Base-by-base conservation (phyloP, 2,888 invertebrate species). In the Marronus borbonicus region DNA sequence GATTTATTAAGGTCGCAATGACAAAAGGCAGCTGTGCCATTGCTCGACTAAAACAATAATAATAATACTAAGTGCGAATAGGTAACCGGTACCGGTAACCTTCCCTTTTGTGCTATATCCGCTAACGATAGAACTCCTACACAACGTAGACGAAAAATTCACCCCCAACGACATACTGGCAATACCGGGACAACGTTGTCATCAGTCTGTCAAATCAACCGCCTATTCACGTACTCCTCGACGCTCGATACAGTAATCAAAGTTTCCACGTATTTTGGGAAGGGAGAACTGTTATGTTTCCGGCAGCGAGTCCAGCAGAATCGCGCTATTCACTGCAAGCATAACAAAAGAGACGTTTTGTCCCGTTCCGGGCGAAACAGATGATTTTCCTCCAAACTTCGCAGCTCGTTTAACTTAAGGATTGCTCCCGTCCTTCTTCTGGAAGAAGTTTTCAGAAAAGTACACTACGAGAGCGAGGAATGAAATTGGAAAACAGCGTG, bases 321-420 rank as follows among this genome's bases (percentile, higher is more conserved):
- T 17, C 55, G n/a, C 55, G 12, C 12, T 12, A 12, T 44, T 44
- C 44, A 44, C 55, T 55, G 12, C n/a, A 55, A 17, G 55, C 55
- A 14, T 17, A n/a, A n/a, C n/a, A 20, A 55, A 20, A 55, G 55
- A 55, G 20, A 55, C 55, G 20, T 14, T n/a, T 17, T n/a, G 55
- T 55, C 55, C 55, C 17, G 8, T n/a, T n/a, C 7, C 55, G 20
- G 5, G 55, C 55, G 60, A 70, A 77, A 77, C 72, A 77, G 77
- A 77, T 72, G 77, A 70, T 77, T 64, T 64, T n/a, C 49, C 70
- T 44, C 64, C 50, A 77, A 77, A 77, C 72, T 77, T 77, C 62
- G 77, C 77, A 77, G 72, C 77, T 77, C 77, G 77, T 77, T 77
- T 77, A 77, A 77, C 77, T 77, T 64, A 72, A 77, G 77, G 72